A percentile compares a stretch with the other conserved stretches of the same genome.
These are phyloP conservation scores for Dynastes maya DNA, from an alignment of 2,888 invertebrate species.

Conservation along the genomic window DNA sequence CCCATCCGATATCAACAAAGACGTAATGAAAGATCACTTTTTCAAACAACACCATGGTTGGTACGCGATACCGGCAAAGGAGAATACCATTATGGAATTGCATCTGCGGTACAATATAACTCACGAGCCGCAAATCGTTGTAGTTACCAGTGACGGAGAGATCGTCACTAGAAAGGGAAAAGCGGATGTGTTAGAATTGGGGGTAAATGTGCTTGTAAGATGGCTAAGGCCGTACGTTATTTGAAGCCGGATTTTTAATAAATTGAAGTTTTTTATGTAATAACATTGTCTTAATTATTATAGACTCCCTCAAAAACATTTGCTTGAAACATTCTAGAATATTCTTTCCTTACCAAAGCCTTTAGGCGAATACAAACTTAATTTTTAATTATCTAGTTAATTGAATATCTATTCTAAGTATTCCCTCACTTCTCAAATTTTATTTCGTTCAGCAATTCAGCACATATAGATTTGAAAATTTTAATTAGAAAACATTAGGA, in stretches of 20 bases:
- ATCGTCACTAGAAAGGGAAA: constrained; percentile 58
- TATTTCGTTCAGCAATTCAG: too few species aligned
- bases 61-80: constrained; percentile 44
- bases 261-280: too few species aligned
- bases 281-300: too few species aligned
- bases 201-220: constrained; percentile 60
- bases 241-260: not conserved
- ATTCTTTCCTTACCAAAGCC: too few species aligned
- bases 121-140: constrained; percentile 58
- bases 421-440: too few species aligned
- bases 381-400: too few species aligned
- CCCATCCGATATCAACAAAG: constrained; percentile 40
- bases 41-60: constrained; percentile 46
- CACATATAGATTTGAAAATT: too few species aligned
- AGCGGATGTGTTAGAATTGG: constrained; percentile 57
- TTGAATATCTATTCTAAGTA: too few species aligned
- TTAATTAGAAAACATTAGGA: too few species aligned
- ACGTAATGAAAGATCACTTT: constrained; percentile 40
- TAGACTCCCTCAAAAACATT: too few species aligned
- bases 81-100: constrained; percentile 54
- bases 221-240: constrained; percentile 53
- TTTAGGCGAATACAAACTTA: too few species aligned
- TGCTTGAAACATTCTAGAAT: too few species aligned
- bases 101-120: constrained; percentile 56
- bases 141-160: constrained; percentile 57